Evolutionary conservation across 2,888 invertebrate species (phyloP), one percentile per base, ranked within the genome.

Genomic region (Macaria notata): DNA sequence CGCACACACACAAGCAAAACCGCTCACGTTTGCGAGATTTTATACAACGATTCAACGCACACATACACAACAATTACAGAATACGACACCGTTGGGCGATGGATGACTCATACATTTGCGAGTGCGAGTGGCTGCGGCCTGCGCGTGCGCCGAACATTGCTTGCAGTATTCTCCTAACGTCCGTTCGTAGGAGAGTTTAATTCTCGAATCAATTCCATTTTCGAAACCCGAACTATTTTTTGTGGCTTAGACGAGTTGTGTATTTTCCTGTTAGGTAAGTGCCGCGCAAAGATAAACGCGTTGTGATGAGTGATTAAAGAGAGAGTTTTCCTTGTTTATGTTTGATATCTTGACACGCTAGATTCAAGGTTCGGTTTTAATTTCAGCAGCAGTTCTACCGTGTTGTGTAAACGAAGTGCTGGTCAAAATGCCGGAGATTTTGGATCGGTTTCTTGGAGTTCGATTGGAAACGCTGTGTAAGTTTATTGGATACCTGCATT

Each of bases 401-500:
- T 39, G 30, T 9, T 46, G 31, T 4, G 3, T n/a, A 3, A 42
- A 62, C 45, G 41, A 6, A 7, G 4, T 7, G 4, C 5, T 36
- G 33, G 33, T 6, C 4, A 36, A 42, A 52, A 81, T 81, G 83
- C 53, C 64, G 44, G 57, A 54, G 1, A 66, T 64, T 57, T 67
- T 59, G 29, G 69, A 62, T 3, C 56, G 62, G 41, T 76, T 73
- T 51, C 79, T 76, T 39, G 75, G 78, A 4, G 54, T 72, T 4
- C 75, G 63, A 47, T 69, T 82, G 31, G 74, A 83, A 2, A 54
- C 72, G 4, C 61, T 80, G 60, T 85, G 86, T 46, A 75, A 79
- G 57, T 33, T 81, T 31, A 81, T 86, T 19, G 86, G 77, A 48
- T 83, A 83, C 59, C 55, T 84, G 42, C 80, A 84, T 67, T 67